phyloP scores from a whole-genome alignment of 2,888 invertebrate species.

The Muschampia plurimacula region DNA sequence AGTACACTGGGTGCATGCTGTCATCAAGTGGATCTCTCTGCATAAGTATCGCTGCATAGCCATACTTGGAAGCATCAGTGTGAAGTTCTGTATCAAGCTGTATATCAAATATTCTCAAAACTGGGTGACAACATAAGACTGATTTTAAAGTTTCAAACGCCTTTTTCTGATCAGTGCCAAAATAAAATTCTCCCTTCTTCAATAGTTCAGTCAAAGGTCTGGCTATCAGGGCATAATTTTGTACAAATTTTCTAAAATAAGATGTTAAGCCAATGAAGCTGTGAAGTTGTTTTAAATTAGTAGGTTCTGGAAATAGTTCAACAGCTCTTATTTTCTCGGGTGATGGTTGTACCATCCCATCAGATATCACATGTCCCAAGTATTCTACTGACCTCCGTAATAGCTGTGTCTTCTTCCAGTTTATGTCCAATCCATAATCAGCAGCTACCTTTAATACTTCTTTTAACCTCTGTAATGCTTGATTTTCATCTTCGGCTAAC shows the following conservation, averaged over 20 bases:
- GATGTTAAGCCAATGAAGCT: neutral
- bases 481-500: neutral
- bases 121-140: neutral
- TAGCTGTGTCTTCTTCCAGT: neutral
- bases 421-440: neutral
- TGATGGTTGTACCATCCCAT: neutral
- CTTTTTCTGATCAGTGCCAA: neutral
- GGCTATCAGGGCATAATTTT: conserved; percentile 5
- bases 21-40: conserved; percentile 40
- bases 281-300: neutral
- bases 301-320: neutral
- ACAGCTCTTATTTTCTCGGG: neutral
- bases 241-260: conserved; percentile 5
- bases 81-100: neutral
- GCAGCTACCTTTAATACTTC: neutral
- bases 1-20: conserved; percentile 43
- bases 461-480: neutral
- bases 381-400: neutral
- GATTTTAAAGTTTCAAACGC: neutral
- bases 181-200: conserved; percentile 5
- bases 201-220: neutral
- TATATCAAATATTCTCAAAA: conserved; percentile 4
- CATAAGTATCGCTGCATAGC: conserved; percentile 44
- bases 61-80: conserved; percentile 12
- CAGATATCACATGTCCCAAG: neutral